Conservation (phyloP, 2,113 vertebrate genomes). For the Todiramphus chloris region DNA sequence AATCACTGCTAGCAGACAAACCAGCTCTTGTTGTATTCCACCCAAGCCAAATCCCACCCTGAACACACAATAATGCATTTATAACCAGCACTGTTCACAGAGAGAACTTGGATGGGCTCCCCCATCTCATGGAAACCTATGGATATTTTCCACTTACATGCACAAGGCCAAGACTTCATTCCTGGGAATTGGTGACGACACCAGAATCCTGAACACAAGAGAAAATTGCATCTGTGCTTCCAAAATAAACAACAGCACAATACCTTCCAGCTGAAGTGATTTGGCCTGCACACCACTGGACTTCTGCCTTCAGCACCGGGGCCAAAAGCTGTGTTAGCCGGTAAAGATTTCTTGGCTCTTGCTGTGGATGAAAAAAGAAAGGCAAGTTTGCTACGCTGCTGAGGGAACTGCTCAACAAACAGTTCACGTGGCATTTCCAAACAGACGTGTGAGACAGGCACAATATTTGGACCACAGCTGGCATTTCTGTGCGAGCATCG, state of each 20-base stretch:
- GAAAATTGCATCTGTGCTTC: background rate
- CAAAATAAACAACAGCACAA: conserved; percentile 48
- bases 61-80: background rate
- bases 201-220: background rate
- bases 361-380: background rate
- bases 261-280: conserved; percentile 48
- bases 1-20: background rate
- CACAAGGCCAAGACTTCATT: background rate
- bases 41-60: background rate
- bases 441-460: background rate
- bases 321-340: conserved; percentile 6
- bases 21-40: background rate
- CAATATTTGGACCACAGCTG: background rate
- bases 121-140: background rate
- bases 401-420: background rate
- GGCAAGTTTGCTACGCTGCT: background rate
- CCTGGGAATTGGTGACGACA: conserved; percentile 13
- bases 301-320: background rate
- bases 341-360: background rate
- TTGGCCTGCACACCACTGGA: background rate
- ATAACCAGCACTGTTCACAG: background rate
- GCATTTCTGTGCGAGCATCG: background rate
- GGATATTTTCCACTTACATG: background rate
- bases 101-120: background rate
- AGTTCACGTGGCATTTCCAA: background rate